Percentiles rank a stretch among this genome's conserved stretches.
These are phyloP conservation scores for Gallinago solitaria DNA, from an alignment of 2,797 vertebrate species.

Conservation along the genomic window DNA sequence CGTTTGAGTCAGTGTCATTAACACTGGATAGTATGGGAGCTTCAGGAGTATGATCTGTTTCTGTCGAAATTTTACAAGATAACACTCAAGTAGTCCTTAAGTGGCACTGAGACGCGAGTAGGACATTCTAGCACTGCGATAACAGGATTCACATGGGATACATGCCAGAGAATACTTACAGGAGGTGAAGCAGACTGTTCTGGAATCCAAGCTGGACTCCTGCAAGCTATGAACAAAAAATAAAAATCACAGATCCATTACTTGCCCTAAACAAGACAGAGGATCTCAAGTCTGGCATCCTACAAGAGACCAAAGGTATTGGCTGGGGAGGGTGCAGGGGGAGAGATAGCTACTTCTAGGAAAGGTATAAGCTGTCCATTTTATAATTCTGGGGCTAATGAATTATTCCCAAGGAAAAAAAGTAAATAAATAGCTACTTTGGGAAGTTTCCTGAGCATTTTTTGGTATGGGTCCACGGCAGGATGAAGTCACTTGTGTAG, in stretches of 20 bases:
- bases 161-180: background rate
- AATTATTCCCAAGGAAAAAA: background rate
- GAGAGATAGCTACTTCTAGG: background rate
- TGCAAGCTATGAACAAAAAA: background rate
- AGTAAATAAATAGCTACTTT: background rate
- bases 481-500: background rate
- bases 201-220: accelerated
- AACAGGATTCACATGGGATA: background rate
- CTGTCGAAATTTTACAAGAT: background rate
- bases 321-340: accelerated
- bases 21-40: background rate
- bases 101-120: background rate
- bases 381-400: background rate
- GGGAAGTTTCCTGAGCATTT: background rate
- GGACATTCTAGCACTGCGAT: background rate
- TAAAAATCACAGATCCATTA: background rate
- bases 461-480: background rate
- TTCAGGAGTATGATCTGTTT: background rate
- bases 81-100: background rate
- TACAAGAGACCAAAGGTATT: background rate
- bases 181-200: background rate
- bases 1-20: background rate
- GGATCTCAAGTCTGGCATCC: background rate
- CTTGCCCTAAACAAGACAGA: background rate
- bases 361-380: background rate